These are phyloP conservation scores for Hystrix brachyura DNA, from an alignment of 2,113 vertebrate species.

Conservation along the genomic window DNA sequence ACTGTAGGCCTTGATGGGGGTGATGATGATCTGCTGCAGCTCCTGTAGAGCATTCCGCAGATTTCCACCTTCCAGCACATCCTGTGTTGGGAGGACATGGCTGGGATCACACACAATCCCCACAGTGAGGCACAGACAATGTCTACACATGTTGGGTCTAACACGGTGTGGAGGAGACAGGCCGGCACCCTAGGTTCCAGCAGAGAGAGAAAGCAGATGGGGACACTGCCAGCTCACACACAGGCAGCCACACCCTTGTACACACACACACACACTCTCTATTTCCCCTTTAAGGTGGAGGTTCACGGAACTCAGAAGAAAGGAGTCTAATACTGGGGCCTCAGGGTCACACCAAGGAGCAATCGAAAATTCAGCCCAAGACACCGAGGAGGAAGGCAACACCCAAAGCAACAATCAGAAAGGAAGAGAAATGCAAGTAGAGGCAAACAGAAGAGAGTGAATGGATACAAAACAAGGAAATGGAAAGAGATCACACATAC, in stretches of 20 bases:
- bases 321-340: not conserved
- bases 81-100: constrained; percentile 84
- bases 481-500: not conserved
- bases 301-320: not conserved
- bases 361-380: not conserved
- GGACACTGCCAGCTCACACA: not conserved
- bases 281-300: not conserved
- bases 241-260: not conserved
- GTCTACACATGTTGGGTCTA: not conserved
- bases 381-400: not conserved
- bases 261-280: not conserved
- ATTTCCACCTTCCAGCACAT: constrained; percentile 97
- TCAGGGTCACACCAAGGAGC: not conserved
- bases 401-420: not conserved
- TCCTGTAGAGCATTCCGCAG: constrained; percentile 95
- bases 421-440: not conserved
- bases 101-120: not conserved
- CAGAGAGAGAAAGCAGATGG: not conserved
- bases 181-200: not conserved
- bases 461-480: not conserved
- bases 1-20: constrained; percentile 94
- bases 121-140: not conserved
- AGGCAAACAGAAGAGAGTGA: not conserved
- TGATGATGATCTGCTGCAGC: constrained; percentile 95
- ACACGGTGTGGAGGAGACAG: not conserved